Evolutionary conservation across 2,113 vertebrate genomes (phyloP).

Genomic region (Centropus unirufus): DNA sequence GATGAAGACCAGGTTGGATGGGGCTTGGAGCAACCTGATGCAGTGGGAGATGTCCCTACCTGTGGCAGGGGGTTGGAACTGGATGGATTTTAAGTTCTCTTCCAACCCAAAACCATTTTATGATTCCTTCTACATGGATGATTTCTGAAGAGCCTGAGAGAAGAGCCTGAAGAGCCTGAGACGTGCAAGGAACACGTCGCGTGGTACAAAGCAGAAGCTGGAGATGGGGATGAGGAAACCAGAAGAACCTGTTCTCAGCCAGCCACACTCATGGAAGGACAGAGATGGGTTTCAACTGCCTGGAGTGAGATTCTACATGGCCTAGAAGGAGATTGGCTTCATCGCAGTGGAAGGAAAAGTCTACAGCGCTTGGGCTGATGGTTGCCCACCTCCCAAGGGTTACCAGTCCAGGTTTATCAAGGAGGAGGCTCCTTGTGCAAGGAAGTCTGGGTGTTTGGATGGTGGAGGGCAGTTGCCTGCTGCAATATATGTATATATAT

Average conservation of each 20-base stretch:
- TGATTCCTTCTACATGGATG: no score
- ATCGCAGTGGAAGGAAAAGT: background rate
- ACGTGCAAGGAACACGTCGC: background rate
- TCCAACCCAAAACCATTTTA: no score
- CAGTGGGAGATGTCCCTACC: no score
- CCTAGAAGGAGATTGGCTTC: background rate
- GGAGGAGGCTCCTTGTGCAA: background rate
- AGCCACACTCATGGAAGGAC: background rate
- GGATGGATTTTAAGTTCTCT: no score
- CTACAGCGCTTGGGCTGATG: background rate
- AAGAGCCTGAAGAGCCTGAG: background rate
- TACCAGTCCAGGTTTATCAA: background rate
- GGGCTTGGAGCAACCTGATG: no score
- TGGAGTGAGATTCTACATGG: rapidly evolving
- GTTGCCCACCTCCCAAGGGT: background rate
- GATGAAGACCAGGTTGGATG: no score
- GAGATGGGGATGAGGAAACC: background rate
- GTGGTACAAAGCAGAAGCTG: background rate
- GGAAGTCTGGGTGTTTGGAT: background rate
- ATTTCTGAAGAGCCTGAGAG: background rate
- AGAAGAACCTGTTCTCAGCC: background rate
- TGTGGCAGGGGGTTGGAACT: no score
- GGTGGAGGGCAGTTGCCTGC: rapidly evolving
- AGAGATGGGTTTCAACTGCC: background rate
- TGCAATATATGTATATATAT: rapidly evolving